These are phyloP conservation scores for Myopa testacea DNA, from an alignment of 2,888 invertebrate species.

Conservation along the genomic window DNA sequence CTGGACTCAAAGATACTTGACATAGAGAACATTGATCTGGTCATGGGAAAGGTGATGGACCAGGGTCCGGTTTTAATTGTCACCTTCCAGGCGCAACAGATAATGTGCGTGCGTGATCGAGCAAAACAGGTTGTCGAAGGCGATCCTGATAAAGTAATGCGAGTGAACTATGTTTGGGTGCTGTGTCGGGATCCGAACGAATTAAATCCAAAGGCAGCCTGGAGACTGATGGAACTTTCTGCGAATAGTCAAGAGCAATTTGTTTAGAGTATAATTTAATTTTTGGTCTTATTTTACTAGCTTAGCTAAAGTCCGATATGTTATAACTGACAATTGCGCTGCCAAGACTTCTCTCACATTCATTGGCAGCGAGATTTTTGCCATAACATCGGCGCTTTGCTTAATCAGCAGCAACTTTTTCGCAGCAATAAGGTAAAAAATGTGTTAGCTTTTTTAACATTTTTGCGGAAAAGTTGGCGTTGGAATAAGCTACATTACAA, in stretches of 20 bases:
- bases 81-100: constrained; percentile 96
- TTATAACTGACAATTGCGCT: constrained; percentile 20
- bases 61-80: constrained; percentile 98
- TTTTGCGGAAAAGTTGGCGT: constrained; percentile 15
- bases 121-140: constrained; percentile 88
- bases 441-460: background rate
- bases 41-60: constrained; percentile 99
- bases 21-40: constrained; percentile 90
- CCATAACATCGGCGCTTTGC: constrained; percentile 1
- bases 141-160: constrained; percentile 92
- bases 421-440: background rate
- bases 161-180: constrained; percentile 98
- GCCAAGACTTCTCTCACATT: background rate
- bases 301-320: constrained; percentile 9
- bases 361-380: constrained; percentile 14
- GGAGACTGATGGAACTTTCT: constrained; percentile 93
- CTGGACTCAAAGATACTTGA: constrained; percentile 89
- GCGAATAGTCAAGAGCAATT: constrained; percentile 88
- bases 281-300: background rate
- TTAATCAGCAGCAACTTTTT: background rate
- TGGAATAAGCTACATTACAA: constrained; percentile 12
- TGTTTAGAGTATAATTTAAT: constrained; percentile 70
- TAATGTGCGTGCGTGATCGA: constrained; percentile 89
- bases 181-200: constrained; percentile 95
- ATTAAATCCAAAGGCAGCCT: constrained; percentile 93